A percentile compares a stretch with the other conserved stretches of the same genome.
phyloP scores from a whole-genome alignment of 2,888 invertebrate species.

The Odontomyia ornata region DNA sequence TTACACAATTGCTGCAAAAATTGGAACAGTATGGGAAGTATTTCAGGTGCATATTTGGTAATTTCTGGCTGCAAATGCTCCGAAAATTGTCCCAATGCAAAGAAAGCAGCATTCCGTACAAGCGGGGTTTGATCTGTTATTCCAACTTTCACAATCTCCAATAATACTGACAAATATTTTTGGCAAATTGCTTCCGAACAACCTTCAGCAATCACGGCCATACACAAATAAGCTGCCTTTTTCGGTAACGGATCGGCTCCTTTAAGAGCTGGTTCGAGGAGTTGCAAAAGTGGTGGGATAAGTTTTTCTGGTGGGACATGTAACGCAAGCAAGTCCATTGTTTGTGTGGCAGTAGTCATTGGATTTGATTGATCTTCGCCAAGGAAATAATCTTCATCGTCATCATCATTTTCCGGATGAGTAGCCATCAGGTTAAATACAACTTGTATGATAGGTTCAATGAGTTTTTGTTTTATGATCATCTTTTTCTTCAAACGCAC shows the following conservation, averaged over 20 bases:
- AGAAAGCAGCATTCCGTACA: conserved; percentile 79
- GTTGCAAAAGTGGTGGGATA: conserved; percentile 73
- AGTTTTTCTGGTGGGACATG: conserved; percentile 81
- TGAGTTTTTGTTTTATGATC: conserved; percentile 73
- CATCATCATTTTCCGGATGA: conserved; percentile 69
- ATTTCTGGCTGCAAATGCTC: conserved; percentile 84
- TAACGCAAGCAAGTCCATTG: conserved; percentile 77
- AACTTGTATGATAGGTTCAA: conserved; percentile 73
- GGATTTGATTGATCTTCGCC: conserved; percentile 73
- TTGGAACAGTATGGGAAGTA: conserved; percentile 77
- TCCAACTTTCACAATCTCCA: conserved; percentile 76
- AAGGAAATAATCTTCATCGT: conserved; percentile 72
- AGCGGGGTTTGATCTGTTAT: conserved; percentile 71
- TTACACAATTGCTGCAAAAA: conserved; percentile 71
- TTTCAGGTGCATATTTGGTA: conserved; percentile 74
- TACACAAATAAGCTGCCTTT: conserved; percentile 76
- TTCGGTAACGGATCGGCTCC: conserved; percentile 71
- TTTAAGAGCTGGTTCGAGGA: conserved; percentile 73
- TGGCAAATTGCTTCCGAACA: conserved; percentile 78
- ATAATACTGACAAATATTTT: conserved; percentile 75
- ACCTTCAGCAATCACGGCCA: conserved; percentile 81
- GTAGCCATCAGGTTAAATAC: conserved; percentile 76
- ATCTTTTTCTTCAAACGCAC: conserved; percentile 77
- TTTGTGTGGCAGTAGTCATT: conserved; percentile 76
- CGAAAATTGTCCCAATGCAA: conserved; percentile 82